Conservation (phyloP, 2,888 invertebrate genomes). For the Tribolium freemani region DNA sequence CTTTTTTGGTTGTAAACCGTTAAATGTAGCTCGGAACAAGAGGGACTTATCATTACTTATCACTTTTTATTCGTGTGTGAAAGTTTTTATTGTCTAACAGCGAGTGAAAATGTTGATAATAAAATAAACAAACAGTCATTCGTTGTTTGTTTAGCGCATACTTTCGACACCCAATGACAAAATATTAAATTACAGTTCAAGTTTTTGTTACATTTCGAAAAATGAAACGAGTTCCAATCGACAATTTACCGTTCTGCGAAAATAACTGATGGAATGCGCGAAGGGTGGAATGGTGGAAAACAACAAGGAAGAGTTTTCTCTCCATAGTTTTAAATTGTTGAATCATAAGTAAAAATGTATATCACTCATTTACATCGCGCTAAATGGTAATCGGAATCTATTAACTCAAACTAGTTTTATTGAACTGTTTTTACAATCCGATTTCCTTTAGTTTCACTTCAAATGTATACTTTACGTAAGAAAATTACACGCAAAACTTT, state of each 20-base stretch:
- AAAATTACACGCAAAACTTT: too few species aligned
- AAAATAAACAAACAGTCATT: conserved; percentile 4
- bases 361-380: conserved; percentile 8
- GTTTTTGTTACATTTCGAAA: conserved; percentile 10
- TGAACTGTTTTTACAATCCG: background rate
- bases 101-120: conserved; percentile 12
- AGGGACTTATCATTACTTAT: conserved; percentile 7
- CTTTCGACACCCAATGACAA: background rate
- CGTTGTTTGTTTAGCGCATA: conserved; percentile 7
- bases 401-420: background rate
- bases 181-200: background rate
- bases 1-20: background rate
- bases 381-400: background rate
- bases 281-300: conserved; percentile 1
- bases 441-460: background rate
- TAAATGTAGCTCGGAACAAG: background rate
- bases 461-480: too few species aligned
- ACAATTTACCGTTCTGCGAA: background rate
- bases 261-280: conserved; percentile 21
- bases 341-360: conserved; percentile 9
- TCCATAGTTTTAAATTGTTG: conserved; percentile 23
- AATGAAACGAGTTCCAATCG: conserved; percentile 10
- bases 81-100: conserved; percentile 3
- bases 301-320: conserved; percentile 19
- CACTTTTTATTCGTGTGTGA: conserved; percentile 23